These are phyloP conservation scores for Onychostruthus taczanowskii DNA, from an alignment of 2,113 vertebrate genomes.

Conservation along the genomic window DNA sequence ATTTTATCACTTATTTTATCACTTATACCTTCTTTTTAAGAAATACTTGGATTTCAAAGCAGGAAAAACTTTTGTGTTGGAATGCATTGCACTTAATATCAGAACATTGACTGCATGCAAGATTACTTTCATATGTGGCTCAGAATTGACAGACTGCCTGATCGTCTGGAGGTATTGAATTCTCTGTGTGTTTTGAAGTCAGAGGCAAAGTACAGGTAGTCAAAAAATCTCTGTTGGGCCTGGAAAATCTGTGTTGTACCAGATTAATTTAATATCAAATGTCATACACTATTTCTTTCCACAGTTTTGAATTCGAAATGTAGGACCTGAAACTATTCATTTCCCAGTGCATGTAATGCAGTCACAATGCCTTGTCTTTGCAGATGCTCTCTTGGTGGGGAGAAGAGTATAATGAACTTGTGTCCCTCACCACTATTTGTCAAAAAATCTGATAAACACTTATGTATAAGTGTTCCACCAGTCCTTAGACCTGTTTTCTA, in stretches of 20 bases:
- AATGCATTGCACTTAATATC: not conserved
- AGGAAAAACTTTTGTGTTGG: not conserved
- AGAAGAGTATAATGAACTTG: not conserved
- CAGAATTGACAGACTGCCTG: not conserved
- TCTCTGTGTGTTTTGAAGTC: not conserved
- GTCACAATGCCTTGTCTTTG: not conserved
- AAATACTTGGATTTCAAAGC: not conserved
- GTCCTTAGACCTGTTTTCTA: not conserved
- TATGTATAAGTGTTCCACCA: fast-evolving
- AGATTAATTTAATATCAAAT: not conserved
- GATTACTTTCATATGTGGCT: not conserved
- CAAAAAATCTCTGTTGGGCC: not conserved
- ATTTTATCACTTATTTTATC: not conserved
- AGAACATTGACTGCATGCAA: not conserved
- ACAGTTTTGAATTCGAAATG: not conserved
- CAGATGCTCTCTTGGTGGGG: not conserved
- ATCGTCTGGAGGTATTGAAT: not conserved
- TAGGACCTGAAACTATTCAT: not conserved
- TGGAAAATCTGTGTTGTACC: not conserved
- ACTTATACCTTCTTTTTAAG: not conserved
- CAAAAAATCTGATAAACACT: not conserved
- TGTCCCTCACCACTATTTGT: not conserved
- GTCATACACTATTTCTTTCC: not conserved
- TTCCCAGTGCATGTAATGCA: not conserved
- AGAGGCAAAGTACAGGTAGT: not conserved